These are phyloP conservation scores for Sympetrum striolatum DNA, from an alignment of 2,888 invertebrate species.

Conservation along the genomic window DNA sequence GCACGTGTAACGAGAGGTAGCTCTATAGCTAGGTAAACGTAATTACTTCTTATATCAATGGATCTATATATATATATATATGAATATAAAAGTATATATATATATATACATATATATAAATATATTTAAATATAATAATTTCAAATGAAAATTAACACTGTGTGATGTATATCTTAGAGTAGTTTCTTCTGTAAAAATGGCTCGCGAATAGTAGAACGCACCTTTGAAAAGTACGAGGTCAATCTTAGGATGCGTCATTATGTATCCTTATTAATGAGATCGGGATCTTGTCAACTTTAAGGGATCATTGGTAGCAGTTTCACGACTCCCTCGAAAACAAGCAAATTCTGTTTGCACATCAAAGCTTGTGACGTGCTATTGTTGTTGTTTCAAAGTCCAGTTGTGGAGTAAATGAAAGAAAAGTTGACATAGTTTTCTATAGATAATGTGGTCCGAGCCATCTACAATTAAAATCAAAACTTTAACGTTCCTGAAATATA, in stretches of 20 bases:
- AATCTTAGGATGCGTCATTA: conserved; percentile 4
- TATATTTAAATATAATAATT: conserved; percentile 41
- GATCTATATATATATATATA: conserved; percentile 36
- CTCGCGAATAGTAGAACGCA: conserved; percentile 19
- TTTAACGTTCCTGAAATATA: conserved; percentile 40
- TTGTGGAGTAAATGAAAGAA: conserved; percentile 13
- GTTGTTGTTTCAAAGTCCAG: conserved; percentile 42
- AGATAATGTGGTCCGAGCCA: conserved; percentile 36
- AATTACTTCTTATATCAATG: conserved; percentile 41
- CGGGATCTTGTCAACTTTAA: not conserved
- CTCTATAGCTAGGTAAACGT: conserved; percentile 29
- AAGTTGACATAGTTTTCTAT: conserved; percentile 42
- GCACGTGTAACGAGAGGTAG: conserved; percentile 36
- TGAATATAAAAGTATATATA: not conserved
- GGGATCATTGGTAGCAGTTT: not conserved
- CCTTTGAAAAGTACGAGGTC: conserved; percentile 5
- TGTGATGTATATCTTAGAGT: conserved; percentile 35
- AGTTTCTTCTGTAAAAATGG: conserved; percentile 34
- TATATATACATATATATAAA: conserved; percentile 40
- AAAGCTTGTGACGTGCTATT: conserved; percentile 41
- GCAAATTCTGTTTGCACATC: conserved; percentile 29
- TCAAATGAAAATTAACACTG: conserved; percentile 34
- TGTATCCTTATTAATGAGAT: conserved; percentile 13
- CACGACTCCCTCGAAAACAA: not conserved
- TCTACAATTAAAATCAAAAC: conserved; percentile 39